A percentile compares a stretch with the other conserved stretches of the same genome.
Evolutionary conservation across 2,888 invertebrate genomes (phyloP).

Genomic region (Campaea margaritaria): DNA sequence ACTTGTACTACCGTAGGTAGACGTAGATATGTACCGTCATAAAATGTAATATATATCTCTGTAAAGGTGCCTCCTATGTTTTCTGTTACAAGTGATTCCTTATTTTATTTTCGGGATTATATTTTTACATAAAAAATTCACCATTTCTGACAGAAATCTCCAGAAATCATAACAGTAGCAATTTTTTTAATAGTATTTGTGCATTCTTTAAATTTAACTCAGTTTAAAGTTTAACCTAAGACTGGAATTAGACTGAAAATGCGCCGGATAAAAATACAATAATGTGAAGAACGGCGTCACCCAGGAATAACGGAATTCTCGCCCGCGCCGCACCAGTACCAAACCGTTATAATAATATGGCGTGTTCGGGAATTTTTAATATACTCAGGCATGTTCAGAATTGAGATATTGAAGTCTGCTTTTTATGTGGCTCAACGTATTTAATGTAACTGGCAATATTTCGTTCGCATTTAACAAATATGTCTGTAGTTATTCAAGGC

Average conservation of each 20-base stretch:
- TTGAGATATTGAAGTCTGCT: slow-evolving; percentile 13
- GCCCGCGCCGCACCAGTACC: background rate
- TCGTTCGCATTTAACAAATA: background rate
- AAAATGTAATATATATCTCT: too few relatives aligned
- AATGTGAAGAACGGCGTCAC: background rate
- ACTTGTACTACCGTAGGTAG: too few relatives aligned
- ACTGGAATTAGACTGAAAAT: background rate
- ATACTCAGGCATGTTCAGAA: slow-evolving; percentile 13
- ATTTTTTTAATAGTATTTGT: too few relatives aligned
- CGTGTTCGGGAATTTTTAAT: slow-evolving; percentile 26
- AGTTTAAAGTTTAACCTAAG: too few relatives aligned
- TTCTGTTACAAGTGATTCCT: too few relatives aligned
- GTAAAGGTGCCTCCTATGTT: too few relatives aligned
- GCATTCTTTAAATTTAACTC: too few relatives aligned
- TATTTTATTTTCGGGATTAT: too few relatives aligned
- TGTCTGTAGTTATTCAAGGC: background rate
- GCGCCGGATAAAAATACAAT: slow-evolving; percentile 8
- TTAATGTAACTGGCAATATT: background rate
- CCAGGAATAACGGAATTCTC: slow-evolving; percentile 10
- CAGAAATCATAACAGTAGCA: too few relatives aligned
- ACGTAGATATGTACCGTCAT: too few relatives aligned
- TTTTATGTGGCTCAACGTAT: slow-evolving; percentile 6
- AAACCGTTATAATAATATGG: slow-evolving; percentile 7
- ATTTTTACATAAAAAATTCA: too few relatives aligned
- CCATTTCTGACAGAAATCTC: too few relatives aligned